Base-by-base conservation (phyloP, 1,140 invertebrate species). In the Daktulosphaira vitifoliae region DNA sequence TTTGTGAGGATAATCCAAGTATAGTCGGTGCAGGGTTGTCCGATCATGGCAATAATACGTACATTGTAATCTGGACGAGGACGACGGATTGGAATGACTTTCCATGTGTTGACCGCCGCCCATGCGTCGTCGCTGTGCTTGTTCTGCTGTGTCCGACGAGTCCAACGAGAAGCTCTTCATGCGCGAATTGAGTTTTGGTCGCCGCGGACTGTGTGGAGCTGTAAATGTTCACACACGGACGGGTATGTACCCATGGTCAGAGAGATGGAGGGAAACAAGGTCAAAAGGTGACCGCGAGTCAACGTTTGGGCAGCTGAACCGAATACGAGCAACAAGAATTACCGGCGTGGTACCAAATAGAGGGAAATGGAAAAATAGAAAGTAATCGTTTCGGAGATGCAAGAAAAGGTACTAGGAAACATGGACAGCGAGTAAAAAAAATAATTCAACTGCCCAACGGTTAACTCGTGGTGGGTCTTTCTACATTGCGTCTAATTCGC, bases 91-190 rank as follows among this genome's bases (percentile, higher is more conserved):
- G 68, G 68, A 75, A 67, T 67, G 65, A 44, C 73, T 42, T 39
- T 65, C 54, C 46, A 46, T 23, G 3, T 39, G 37, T 5, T 66
- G 65, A 33, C 77, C 76, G 52, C 75, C 71, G 39, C 75, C 71
- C 8, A 84, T 80, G 15, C 87, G 81, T 71, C 89, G 81, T 70
- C 90, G 76, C 76, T 88, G 86, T 44, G 82, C 81, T 71, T 90
- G 87, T 76, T 93, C 90, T 18, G 89, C 86, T 65, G 90, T 90
- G 77, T 97, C 93, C 20, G 92, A 92, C 11, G 91, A 94, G 76
- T 97, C 94, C 81, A 97, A 76, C 42, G 92, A 96, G 70, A 97
- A 84, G 74, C 90, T 94, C 82, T 97, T 97, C 93, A 96, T 96
- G 71, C 94, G 84, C 75, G 96, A 83, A 78, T 95, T 96, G 77